phyloP scores from a whole-genome alignment of 2,888 invertebrate species.

The Acrobasis suavella region DNA sequence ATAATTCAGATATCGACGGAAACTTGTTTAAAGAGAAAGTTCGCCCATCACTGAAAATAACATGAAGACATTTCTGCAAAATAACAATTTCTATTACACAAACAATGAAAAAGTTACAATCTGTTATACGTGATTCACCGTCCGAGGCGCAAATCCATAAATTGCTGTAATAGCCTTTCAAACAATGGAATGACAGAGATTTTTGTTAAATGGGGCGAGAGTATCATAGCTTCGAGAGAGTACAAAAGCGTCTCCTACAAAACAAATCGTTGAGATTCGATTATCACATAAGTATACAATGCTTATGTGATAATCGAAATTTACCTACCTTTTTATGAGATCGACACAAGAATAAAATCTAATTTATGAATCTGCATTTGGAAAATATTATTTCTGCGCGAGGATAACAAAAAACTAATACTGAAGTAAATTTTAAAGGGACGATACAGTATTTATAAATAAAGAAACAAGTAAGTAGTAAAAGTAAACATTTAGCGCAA shows the following conservation, averaged over 20 bases:
- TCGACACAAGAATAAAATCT: too few species aligned
- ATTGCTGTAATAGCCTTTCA: background rate
- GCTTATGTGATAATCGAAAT: too few species aligned
- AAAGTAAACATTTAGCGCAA: too few species aligned
- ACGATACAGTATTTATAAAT: too few species aligned
- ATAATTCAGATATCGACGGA: background rate
- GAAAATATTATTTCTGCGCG: too few species aligned
- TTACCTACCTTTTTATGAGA: too few species aligned
- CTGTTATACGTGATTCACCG: background rate
- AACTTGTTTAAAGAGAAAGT: background rate
- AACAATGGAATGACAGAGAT: background rate
- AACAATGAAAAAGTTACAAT: background rate
- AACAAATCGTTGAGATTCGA: too few species aligned
- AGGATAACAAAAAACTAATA: too few species aligned
- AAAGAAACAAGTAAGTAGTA: too few species aligned
- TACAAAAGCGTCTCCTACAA: background rate
- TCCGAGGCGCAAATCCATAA: background rate
- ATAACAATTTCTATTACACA: constrained; percentile 1
- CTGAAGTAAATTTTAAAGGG: too few species aligned
- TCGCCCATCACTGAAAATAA: background rate
- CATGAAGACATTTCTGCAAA: background rate
- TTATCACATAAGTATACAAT: too few species aligned
- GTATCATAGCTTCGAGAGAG: background rate
- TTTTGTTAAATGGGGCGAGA: background rate
- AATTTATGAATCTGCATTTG: too few species aligned